Evolutionary conservation across 2,113 vertebrate genomes (phyloP).

Genomic region (Phaetusa simplex): DNA sequence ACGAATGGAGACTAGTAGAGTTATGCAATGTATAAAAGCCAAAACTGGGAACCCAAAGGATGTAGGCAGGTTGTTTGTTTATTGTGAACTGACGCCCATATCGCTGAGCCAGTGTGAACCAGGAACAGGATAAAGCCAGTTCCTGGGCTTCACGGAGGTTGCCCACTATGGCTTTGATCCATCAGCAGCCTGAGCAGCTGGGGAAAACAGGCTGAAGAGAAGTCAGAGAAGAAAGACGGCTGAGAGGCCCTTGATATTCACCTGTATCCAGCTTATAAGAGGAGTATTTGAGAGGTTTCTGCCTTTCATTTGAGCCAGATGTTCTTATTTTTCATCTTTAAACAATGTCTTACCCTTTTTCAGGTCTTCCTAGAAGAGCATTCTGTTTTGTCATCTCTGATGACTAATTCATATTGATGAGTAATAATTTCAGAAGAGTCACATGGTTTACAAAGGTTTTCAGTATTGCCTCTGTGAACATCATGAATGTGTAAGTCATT

Average conservation of each 20-base stretch:
- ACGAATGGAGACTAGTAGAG: background rate
- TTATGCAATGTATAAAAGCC: background rate
- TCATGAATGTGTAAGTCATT: background rate
- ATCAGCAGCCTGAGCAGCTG: background rate
- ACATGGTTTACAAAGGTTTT: background rate
- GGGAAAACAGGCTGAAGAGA: background rate
- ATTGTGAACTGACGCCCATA: background rate
- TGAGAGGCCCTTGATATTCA: background rate
- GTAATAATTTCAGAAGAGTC: background rate
- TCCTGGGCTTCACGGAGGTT: background rate
- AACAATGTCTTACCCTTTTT: background rate
- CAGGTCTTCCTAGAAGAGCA: background rate
- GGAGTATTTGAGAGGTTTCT: background rate
- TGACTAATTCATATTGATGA: background rate
- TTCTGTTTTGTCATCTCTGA: background rate
- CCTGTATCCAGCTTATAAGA: background rate
- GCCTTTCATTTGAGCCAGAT: background rate
- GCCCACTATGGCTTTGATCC: fast-evolving
- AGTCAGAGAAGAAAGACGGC: background rate
- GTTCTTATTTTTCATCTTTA: background rate
- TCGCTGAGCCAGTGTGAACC: fast-evolving
- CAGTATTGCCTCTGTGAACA: background rate
- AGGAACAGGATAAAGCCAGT: background rate
- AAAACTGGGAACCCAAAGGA: background rate
- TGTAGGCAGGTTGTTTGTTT: background rate